Evolutionary conservation across 2,888 invertebrate genomes (phyloP), one percentile per base, ranked within the genome.

Genomic region (Pheosia gnoma): DNA sequence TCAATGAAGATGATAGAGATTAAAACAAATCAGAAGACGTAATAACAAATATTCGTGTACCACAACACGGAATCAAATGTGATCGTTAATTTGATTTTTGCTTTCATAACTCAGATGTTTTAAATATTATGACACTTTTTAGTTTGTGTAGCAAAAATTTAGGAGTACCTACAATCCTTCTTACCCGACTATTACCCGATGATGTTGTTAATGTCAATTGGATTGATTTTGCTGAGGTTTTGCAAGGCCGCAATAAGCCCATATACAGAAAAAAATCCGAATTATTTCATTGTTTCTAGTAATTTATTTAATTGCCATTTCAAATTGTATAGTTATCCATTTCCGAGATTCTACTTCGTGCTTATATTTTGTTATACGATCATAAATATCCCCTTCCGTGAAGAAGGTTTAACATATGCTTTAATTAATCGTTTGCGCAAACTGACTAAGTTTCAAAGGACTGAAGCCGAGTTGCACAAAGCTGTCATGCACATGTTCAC

Each of bases 391-490:
- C 66, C 65, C 58, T 65, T 57, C 57, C 52, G 60, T 39, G 58
- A 58, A 67, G 60, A 61, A 51, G 51, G 25, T 25, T 51, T 8
- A 25, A 25, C 51, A 25, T 51, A 9, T 55, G 55, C 57, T 67
- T 70, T 70, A 77, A 74, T 75, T 73, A 72, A 62, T 62, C 58
- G 37, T 63, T 77, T 77, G 68, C 71, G 75, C 63, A 76, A 77
- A 70, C 66, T 70, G 63, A 70, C 71, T 63, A 43, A 9, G 43
- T 43, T 43, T 43, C 9, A 43, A 8, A 41, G 41, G 41, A 41
- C 41, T 41, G 25, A 5, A 41, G 4, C 41, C 5, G 8, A 8
- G 5, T 41, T 41, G 41, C 9, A 43, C 43, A 43, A 43, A 43
- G 10, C 43, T 43, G 43, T 9, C 9, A 8, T 9, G 43, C 43